Base-by-base conservation (phyloP, 2,888 invertebrate genomes). In the Scaptomyza caliginosa region DNA sequence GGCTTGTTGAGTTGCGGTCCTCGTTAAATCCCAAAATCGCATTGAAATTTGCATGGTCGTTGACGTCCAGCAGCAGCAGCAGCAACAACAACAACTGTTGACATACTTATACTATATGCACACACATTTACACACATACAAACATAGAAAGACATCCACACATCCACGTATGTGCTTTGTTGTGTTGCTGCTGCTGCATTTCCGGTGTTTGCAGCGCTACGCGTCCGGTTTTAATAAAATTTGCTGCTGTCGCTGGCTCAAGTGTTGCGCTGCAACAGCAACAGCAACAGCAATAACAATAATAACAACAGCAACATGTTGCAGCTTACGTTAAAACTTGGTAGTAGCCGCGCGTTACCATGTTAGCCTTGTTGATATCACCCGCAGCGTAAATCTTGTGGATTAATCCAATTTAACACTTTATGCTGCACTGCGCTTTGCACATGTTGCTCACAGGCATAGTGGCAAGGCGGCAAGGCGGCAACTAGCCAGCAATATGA, bases 361-460 rank as follows among this genome's bases (percentile, higher is more conserved):
- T 70, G 78, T 77, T 77, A 67, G 73, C 80, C 80, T 75, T 82
- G 84, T 79, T 89, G 80, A 80, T 89, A 89, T 89, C 88, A 89
- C 89, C 89, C 89, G 89, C 89, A 89, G 89, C 88, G 89, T 89
- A 89, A 89, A 89, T 89, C 89, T 89, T 88, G 75, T 83, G 89
- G 86, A 89, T 89, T 89, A 89, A 89, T 89, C 88, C 89, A 89
- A 89, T 89, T 89, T 89, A 89, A 89, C 89, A 89, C 89, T 88
- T 89, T 89, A 83, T 84, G 76, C 82, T 82, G 86, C 77, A 78
- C 72, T 83, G 73, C 84, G 74, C 77, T 77, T 74, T 77, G 64
- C 56, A 67, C 77, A 69, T 76, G 80, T 73, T 77, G 74, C 81
- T 50, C 24, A 50, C 56, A 26, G 43, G 56, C 6, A 26, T n/a